Evolutionary conservation across 1,140 invertebrate species (phyloP).

Genomic region (Ladona fulva): DNA sequence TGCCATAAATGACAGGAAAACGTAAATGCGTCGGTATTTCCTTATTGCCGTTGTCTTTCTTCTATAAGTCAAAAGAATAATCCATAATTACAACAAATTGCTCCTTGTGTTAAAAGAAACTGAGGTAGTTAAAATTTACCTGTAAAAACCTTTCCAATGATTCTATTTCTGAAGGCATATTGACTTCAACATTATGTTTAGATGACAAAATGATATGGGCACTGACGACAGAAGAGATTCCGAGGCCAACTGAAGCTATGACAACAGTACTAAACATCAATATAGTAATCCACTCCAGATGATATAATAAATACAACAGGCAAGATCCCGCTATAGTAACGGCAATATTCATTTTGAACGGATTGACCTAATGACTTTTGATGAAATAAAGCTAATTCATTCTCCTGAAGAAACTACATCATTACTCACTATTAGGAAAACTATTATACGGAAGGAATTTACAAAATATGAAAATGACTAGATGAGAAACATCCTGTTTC

Average conservation of each 20-base stretch:
- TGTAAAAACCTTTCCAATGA: background rate
- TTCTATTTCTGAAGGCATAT: background rate
- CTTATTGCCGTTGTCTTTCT: background rate
- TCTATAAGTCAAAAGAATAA: background rate
- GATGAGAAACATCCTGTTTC: too few relatives aligned
- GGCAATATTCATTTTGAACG: background rate
- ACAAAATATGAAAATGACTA: too few relatives aligned
- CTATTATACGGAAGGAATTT: too few relatives aligned
- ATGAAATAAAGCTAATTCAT: too few relatives aligned
- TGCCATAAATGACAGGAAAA: constrained; percentile 62
- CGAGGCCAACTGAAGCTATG: background rate
- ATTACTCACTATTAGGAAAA: too few relatives aligned
- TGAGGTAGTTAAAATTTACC: background rate
- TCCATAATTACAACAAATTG: background rate
- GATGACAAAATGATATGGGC: background rate
- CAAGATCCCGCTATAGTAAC: background rate
- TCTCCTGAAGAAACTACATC: too few relatives aligned
- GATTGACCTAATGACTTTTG: too few relatives aligned
- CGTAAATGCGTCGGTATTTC: constrained; percentile 25
- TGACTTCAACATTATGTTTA: background rate
- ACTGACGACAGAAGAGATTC: background rate
- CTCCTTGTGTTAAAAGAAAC: background rate
- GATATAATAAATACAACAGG: background rate
- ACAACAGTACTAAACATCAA: background rate
- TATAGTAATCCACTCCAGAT: background rate